Evolutionary conservation across 2,888 invertebrate genomes (phyloP).

Genomic region (Cheilosia scutellata): DNA sequence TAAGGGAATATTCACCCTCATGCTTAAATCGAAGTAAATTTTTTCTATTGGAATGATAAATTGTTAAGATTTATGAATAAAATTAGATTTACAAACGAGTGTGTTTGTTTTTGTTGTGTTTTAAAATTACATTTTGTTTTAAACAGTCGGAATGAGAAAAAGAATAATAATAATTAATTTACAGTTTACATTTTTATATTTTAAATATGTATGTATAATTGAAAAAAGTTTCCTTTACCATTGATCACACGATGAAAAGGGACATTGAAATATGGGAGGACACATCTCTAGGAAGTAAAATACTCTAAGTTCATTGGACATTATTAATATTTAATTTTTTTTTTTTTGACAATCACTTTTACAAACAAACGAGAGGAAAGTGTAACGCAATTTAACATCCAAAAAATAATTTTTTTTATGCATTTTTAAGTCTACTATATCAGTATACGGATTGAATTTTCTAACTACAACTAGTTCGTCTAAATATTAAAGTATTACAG

Average conservation of each 20-base stretch:
- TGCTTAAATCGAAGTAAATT: constrained; percentile 62
- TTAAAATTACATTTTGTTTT: constrained; percentile 42
- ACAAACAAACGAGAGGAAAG: constrained; percentile 25
- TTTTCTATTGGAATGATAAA: constrained; percentile 74
- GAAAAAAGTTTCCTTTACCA: constrained; percentile 41
- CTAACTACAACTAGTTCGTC: constrained; percentile 63
- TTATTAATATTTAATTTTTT: constrained; percentile 16
- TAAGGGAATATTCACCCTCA: constrained; percentile 11
- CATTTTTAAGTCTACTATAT: constrained; percentile 44
- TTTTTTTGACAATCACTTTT: constrained; percentile 23
- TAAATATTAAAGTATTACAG: constrained; percentile 46
- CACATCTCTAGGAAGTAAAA: constrained; percentile 49
- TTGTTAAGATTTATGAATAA: constrained; percentile 70
- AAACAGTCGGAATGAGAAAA: constrained; percentile 71
- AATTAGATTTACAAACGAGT: constrained; percentile 63
- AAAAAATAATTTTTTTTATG: constrained; percentile 14
- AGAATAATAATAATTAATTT: constrained; percentile 38
- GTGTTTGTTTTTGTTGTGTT: constrained; percentile 20
- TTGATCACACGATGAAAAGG: constrained; percentile 53
- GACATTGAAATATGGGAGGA: constrained; percentile 47
- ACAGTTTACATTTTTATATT: constrained; percentile 17
- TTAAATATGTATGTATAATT: constrained; percentile 14
- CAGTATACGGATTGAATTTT: constrained; percentile 51
- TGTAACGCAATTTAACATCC: constrained; percentile 23
- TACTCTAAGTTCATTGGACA: constrained; percentile 45